Evolutionary conservation across 2,797 vertebrate genomes (phyloP), one percentile per base, ranked within the genome.

Genomic region (Graptemys geographica): DNA sequence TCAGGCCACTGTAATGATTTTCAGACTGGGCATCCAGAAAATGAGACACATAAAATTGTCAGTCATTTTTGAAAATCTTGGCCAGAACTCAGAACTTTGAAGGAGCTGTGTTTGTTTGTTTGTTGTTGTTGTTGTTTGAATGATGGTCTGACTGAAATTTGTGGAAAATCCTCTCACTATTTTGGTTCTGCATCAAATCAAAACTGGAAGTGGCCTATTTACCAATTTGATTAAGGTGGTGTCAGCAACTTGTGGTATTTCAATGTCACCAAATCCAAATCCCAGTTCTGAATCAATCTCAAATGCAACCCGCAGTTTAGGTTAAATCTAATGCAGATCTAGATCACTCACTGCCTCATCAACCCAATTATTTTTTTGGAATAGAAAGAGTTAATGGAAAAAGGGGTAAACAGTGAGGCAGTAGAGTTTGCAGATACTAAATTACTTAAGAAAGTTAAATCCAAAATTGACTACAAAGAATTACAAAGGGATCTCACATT

Each of bases 1-100:
- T 1, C 0, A 21, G 2, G 49, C 78, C 74, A 49, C 6, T 3
- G 18, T 49, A 80, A 6, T 4, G 12, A 23, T 83, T 55, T 3
- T 33, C 15, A 23, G 28, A 49, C 1, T 0, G 25, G 89, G 13
- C 4, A 2, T 19, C 81, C 13, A 44, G 15, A 78, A 78, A 78
- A 47, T 31, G 21, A 49, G 74, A 6, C 8, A 28, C 8, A 49
- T 47, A 8, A 44, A 78, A 47, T 78, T 47, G 8, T 7, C 27
- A 44, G 12, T 47, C 25, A 78, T 78, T 78, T 49, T 28, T 78
- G 4, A 27, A 78, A 78, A 72, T 72, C 65, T 72, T 72, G n/a
- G 10, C n/a, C n/a, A 41, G 65, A 41, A 49, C 44, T 49, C 44
- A 28, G 44, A 47, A 78, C 12, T 47, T 78, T 27, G 41, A 78